Percentiles rank a stretch among this genome's conserved stretches.
These are phyloP conservation scores for Melanaphis sacchari DNA, from an alignment of 1,140 invertebrate genomes.

Conservation along the genomic window DNA sequence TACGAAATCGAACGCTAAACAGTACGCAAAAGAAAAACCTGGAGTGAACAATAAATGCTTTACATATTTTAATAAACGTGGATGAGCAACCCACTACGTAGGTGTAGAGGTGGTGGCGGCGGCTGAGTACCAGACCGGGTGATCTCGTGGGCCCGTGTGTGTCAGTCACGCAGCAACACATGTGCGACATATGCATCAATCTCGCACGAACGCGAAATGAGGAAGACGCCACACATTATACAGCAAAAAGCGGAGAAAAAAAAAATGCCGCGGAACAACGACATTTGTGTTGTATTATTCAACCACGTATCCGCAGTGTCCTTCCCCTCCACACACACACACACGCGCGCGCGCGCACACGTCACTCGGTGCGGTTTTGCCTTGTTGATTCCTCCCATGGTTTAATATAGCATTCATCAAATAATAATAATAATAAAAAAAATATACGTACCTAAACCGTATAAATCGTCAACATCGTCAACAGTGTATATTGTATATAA, in stretches of 20 bases:
- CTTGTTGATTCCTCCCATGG: constrained; percentile 48
- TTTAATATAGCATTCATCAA: constrained; percentile 42
- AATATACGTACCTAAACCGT: background rate
- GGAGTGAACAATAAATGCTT: background rate
- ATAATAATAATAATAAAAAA: constrained; percentile 32
- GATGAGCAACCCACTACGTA: background rate
- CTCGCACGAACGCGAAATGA: constrained; percentile 33
- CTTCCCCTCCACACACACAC: too few species aligned
- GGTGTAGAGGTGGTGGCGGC: background rate
- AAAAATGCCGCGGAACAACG: constrained; percentile 33
- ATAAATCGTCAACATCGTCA: background rate
- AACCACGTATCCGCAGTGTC: background rate
- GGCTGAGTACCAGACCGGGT: too few species aligned
- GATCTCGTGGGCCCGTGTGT: background rate
- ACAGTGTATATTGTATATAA: background rate
- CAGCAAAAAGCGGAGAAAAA: background rate
- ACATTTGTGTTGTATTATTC: constrained; percentile 42
- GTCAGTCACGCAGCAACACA: background rate
- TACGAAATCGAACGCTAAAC: background rate
- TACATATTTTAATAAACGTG: constrained; percentile 51
- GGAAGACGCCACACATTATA: background rate
- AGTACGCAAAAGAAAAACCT: background rate
- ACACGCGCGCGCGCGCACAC: too few species aligned
- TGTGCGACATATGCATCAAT: constrained; percentile 55
- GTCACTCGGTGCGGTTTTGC: background rate